phyloP scores from a whole-genome alignment of 2,797 vertebrate species.

The Fistularia tabacaria region DNA sequence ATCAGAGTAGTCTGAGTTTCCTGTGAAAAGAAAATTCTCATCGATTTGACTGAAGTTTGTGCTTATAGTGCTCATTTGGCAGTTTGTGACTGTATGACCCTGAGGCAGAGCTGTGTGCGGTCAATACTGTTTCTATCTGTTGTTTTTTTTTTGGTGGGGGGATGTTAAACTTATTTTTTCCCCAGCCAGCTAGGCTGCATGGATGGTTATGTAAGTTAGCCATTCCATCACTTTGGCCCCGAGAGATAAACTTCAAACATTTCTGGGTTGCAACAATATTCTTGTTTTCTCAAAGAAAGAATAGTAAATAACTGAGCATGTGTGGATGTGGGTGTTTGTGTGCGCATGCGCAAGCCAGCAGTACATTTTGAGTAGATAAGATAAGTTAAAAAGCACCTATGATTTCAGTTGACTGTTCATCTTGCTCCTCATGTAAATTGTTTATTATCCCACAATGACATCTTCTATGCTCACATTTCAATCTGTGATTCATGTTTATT shows the following conservation, averaged over 20 bases:
- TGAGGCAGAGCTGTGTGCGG: not conserved
- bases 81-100: conserved; percentile 2
- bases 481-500: conserved; percentile 48
- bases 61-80: not conserved
- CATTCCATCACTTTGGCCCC: not conserved
- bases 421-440: conserved; percentile 9
- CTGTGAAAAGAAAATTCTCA: not conserved
- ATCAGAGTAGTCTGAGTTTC: conserved; percentile 1
- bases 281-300: too few species aligned
- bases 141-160: conserved; percentile 6
- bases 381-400: not conserved
- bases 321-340: not conserved
- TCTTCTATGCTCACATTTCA: conserved; percentile 58
- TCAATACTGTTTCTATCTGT: not conserved
- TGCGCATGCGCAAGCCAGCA: too few species aligned
- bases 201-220: not conserved
- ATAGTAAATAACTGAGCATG: too few species aligned
- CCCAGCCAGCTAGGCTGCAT: not conserved
- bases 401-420: not conserved
- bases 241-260: too few species aligned
- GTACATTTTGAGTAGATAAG: too few species aligned
- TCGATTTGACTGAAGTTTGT: not conserved
- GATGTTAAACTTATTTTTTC: too few species aligned
- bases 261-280: too few species aligned
- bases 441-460: conserved; percentile 57